phyloP scores from a whole-genome alignment of 2,797 vertebrate species.

The Gila robusta region DNA sequence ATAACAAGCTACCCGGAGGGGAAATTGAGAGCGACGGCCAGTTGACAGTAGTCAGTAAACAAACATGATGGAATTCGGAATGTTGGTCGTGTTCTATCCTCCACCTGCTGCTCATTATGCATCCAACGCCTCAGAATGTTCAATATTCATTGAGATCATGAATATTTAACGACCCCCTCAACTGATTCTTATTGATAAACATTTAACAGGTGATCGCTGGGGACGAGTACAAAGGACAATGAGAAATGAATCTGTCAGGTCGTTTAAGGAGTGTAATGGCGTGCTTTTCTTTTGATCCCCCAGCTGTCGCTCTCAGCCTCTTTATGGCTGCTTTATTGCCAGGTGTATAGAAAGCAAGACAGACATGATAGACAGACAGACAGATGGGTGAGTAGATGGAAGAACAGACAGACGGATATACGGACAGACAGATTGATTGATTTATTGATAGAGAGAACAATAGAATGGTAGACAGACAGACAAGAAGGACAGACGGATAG shows the following conservation, averaged over 20 bases:
- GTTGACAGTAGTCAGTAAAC: slow-evolving; percentile 42
- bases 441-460: not conserved
- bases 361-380: not conserved
- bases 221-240: slow-evolving; percentile 28
- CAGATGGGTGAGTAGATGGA: no score
- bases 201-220: slow-evolving; percentile 18
- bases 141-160: slow-evolving; percentile 28
- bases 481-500: not conserved
- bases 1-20: slow-evolving; percentile 9
- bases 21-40: slow-evolving; percentile 22
- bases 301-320: not conserved
- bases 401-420: not conserved
- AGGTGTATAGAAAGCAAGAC: not conserved
- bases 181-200: slow-evolving; percentile 35
- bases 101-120: slow-evolving; percentile 36
- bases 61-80: slow-evolving; percentile 38
- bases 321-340: not conserved
- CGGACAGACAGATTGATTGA: no score
- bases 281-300: slow-evolving; percentile 3
- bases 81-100: slow-evolving; percentile 1
- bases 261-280: slow-evolving; percentile 2
- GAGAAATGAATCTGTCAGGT: slow-evolving; percentile 21
- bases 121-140: slow-evolving; percentile 4
- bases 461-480: not conserved
- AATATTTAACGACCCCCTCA: slow-evolving; percentile 8